Conservation (phyloP, 2,888 invertebrate species). For the Apodemia hepburni region DNA sequence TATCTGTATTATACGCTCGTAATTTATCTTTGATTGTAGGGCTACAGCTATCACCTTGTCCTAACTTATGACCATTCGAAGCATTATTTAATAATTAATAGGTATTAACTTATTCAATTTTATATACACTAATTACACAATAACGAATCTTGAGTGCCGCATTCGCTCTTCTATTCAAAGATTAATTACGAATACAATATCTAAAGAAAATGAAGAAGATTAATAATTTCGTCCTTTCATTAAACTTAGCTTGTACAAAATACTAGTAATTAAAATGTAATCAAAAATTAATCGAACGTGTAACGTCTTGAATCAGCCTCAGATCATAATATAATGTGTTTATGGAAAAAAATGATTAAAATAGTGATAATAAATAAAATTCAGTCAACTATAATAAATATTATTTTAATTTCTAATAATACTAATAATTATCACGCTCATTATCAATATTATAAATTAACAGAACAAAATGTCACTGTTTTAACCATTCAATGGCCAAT, state of each 20-base stretch:
- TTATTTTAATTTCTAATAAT: not conserved
- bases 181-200: not conserved
- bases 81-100: conserved; percentile 54
- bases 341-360: not conserved
- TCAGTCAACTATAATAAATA: not conserved
- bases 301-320: not conserved
- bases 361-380: not conserved
- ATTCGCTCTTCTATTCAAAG: conserved; percentile 3
- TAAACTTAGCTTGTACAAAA: not conserved
- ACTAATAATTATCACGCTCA: conserved; percentile 2
- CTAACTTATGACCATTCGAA: conserved; percentile 70
- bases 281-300: not conserved
- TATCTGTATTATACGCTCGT: not conserved
- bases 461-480: conserved; percentile 10
- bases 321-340: not conserved
- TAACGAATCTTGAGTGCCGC: conserved; percentile 57
- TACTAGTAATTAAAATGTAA: not conserved
- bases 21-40: conserved; percentile 34
- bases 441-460: conserved; percentile 6
- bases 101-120: conserved; percentile 36
- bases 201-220: no score
- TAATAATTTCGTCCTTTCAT: not conserved
- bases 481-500: conserved; percentile 3
- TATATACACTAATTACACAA: conserved; percentile 71
- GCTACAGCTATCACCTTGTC: conserved; percentile 75